A percentile compares a stretch with the other conserved stretches of the same genome.
Conservation (phyloP, 35 echinoderm and acorn worm species). For the Diadema setosum region DNA sequence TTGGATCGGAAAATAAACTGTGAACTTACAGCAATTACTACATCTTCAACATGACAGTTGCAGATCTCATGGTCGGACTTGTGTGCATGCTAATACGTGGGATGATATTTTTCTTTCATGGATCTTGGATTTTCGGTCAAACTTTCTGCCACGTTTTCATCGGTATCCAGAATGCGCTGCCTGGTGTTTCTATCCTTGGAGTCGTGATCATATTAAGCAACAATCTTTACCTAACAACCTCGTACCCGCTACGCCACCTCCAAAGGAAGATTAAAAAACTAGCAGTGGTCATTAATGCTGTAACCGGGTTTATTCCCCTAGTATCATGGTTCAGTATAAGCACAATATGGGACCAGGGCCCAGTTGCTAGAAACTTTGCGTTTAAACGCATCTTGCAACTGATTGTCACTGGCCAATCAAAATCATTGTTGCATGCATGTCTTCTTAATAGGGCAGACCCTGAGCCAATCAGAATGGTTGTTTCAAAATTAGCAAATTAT, state of each 20-base stretch:
- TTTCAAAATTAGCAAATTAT: too few relatives aligned
- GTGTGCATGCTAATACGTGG: background rate
- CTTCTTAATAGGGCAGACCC: too few relatives aligned
- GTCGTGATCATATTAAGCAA: background rate
- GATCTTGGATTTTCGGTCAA: conserved; percentile 15
- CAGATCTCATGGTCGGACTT: background rate
- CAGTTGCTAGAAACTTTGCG: too few relatives aligned
- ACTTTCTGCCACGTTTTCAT: background rate
- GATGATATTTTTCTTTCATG: background rate
- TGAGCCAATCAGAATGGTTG: too few relatives aligned
- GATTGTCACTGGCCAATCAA: too few relatives aligned
- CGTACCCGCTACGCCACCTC: background rate
- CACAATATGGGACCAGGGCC: background rate
- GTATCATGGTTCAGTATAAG: background rate
- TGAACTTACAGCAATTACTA: conserved; percentile 9
- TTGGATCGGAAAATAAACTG: background rate
- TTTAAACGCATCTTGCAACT: too few relatives aligned
- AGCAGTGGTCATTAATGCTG: background rate
- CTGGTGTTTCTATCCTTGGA: background rate
- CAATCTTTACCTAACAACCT: conserved; percentile 27
- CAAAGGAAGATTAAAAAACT: background rate
- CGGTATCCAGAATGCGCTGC: background rate
- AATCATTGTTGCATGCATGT: too few relatives aligned
- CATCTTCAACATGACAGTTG: background rate
- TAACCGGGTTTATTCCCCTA: background rate